phyloP scores from a whole-genome alignment of 2,113 vertebrate species.

The Neodontobutis hainanensis region DNA sequence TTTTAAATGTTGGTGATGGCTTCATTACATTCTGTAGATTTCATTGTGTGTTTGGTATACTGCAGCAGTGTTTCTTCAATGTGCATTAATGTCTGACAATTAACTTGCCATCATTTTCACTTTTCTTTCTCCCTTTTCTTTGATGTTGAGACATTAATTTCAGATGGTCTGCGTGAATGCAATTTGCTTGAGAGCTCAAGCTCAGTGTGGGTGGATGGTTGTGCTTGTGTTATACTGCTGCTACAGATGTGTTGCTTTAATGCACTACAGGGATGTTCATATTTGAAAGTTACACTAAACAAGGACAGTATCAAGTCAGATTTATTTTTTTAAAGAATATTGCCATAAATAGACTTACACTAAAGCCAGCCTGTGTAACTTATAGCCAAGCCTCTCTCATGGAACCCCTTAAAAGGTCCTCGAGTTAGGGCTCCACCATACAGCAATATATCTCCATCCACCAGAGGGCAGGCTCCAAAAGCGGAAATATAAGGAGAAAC shows the following conservation, averaged over 20 bases:
- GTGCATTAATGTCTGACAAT: constrained; percentile 29
- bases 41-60: constrained; percentile 18
- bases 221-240: not conserved
- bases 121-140: constrained; percentile 42
- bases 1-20: not conserved
- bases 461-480: too few relatives aligned
- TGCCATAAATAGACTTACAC: too few relatives aligned
- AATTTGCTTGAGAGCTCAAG: constrained; percentile 49
- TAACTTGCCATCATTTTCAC: constrained; percentile 27
- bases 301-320: too few relatives aligned
- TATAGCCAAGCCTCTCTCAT: too few relatives aligned
- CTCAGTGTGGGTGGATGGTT: constrained; percentile 7
- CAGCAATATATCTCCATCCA: too few relatives aligned
- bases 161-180: constrained; percentile 28
- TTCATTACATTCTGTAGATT: constrained; percentile 24
- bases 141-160: constrained; percentile 42
- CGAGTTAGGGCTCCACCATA: too few relatives aligned
- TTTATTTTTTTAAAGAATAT: too few relatives aligned
- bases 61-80: constrained; percentile 19
- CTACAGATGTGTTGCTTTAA: not conserved
- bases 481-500: too few relatives aligned
- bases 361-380: too few relatives aligned
- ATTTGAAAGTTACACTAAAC: too few relatives aligned
- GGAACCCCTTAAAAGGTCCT: too few relatives aligned
- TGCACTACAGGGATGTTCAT: too few relatives aligned